These are phyloP conservation scores for Metalampra italica DNA, from an alignment of 2,888 invertebrate species.

Conservation along the genomic window DNA sequence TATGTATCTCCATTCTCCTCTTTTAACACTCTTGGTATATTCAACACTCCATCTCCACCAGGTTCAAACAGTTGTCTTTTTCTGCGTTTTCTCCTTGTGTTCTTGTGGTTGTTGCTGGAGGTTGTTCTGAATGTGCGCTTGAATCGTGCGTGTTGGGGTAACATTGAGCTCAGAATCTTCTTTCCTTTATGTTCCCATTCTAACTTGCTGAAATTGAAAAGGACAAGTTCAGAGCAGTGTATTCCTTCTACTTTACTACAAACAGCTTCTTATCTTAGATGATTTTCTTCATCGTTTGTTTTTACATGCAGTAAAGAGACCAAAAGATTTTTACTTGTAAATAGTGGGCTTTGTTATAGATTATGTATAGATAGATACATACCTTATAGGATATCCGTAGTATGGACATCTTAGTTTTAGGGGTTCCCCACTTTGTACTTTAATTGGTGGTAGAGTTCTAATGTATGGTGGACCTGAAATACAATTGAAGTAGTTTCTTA, in stretches of 20 bases:
- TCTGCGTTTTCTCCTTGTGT: constrained; percentile 37
- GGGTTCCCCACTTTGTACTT: constrained; percentile 88
- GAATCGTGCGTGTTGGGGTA: constrained; percentile 57
- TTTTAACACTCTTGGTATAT: constrained; percentile 79
- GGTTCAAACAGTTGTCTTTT: constrained; percentile 58
- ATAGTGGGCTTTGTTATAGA: no score
- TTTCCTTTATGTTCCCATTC: constrained; percentile 73
- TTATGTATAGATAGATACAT: constrained; percentile 14
- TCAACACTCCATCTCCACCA: constrained; percentile 76
- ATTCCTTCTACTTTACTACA: background rate
- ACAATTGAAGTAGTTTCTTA: background rate
- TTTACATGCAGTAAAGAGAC: no score
- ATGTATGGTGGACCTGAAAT: constrained; percentile 85
- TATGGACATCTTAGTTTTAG: constrained; percentile 89
- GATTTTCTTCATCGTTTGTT: background rate
- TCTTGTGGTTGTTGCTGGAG: constrained; percentile 20
- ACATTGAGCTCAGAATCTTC: constrained; percentile 47
- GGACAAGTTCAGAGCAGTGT: background rate
- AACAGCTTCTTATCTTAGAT: background rate
- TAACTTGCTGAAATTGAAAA: constrained; percentile 46
- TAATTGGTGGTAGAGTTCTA: constrained; percentile 84
- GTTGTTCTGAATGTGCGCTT: constrained; percentile 39
- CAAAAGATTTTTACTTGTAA: no score
- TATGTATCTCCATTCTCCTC: constrained; percentile 86
- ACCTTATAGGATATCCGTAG: constrained; percentile 89